These are phyloP conservation scores for Peromyscus aztecus DNA, from an alignment of 2,797 vertebrate species.

Conservation along the genomic window DNA sequence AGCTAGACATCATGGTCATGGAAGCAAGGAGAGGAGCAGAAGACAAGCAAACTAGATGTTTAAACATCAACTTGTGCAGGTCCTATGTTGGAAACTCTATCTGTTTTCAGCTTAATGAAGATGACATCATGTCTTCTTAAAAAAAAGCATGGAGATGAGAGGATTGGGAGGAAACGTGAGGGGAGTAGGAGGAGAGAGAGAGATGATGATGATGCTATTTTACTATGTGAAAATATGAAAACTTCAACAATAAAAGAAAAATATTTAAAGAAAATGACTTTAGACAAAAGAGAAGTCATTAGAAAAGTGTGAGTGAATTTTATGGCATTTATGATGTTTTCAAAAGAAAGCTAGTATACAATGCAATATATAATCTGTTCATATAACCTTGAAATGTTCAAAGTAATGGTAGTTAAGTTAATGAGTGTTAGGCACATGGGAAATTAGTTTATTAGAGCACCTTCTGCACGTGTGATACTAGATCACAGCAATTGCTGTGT, in stretches of 20 bases:
- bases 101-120: background rate
- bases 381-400: background rate
- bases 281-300: too few species aligned
- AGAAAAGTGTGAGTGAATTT: background rate
- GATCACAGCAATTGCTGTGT: background rate
- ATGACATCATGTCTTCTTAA: background rate
- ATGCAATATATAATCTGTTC: background rate
- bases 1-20: background rate
- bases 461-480: background rate
- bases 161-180: background rate
- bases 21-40: background rate
- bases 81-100: background rate
- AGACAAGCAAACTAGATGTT: background rate
- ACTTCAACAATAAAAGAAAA: background rate
- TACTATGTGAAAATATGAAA: background rate
- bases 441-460: conserved; percentile 21
- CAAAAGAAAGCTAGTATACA: background rate
- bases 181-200: background rate
- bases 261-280: background rate
- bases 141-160: background rate
- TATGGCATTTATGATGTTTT: background rate
- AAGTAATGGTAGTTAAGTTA: background rate
- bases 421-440: background rate
- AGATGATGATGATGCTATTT: background rate
- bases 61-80: background rate